A percentile compares a stretch with the other conserved stretches of the same genome.
phyloP scores from a whole-genome alignment of 1,140 invertebrate genomes.

The Drosophila bocqueti region DNA sequence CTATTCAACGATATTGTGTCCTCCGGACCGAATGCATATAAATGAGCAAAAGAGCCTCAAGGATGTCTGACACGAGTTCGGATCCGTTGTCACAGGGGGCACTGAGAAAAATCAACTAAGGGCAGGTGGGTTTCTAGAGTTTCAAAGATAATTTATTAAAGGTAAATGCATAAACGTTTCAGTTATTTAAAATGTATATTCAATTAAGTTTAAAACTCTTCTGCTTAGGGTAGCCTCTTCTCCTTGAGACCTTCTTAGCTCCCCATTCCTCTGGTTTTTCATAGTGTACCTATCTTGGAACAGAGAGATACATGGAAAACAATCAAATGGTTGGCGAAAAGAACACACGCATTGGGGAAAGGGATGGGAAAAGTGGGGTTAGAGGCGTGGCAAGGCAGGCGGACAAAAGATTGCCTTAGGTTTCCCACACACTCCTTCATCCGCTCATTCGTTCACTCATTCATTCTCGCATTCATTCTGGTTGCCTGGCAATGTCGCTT shows the following conservation, averaged over 20 bases:
- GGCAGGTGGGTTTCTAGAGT: not conserved
- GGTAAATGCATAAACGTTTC: not conserved
- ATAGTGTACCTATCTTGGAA: not conserved
- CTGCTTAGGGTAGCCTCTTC: too few species aligned
- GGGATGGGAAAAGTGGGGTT: constrained; percentile 14
- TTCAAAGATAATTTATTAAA: not conserved
- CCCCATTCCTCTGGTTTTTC: not conserved
- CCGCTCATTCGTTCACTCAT: constrained; percentile 64
- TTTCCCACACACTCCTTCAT: constrained; percentile 59
- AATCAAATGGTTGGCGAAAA: constrained; percentile 72
- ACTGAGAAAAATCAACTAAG: constrained; percentile 1
- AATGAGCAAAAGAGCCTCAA: constrained; percentile 58
- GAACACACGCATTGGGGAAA: constrained; percentile 37
- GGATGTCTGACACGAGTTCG: constrained; percentile 21
- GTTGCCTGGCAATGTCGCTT: constrained; percentile 66
- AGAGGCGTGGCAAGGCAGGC: constrained; percentile 21
- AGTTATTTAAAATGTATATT: not conserved
- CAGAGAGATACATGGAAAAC: constrained; percentile 60
- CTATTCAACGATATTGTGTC: constrained; percentile 50
- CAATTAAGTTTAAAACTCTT: not conserved
- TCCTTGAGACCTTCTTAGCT: not conserved
- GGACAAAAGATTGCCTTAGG: constrained; percentile 76
- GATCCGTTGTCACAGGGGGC: constrained; percentile 12
- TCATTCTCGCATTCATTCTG: constrained; percentile 68
- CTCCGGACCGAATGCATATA: constrained; percentile 68